Conservation (phyloP, 2,113 vertebrate genomes). For the Leucoraja erinaceus region DNA sequence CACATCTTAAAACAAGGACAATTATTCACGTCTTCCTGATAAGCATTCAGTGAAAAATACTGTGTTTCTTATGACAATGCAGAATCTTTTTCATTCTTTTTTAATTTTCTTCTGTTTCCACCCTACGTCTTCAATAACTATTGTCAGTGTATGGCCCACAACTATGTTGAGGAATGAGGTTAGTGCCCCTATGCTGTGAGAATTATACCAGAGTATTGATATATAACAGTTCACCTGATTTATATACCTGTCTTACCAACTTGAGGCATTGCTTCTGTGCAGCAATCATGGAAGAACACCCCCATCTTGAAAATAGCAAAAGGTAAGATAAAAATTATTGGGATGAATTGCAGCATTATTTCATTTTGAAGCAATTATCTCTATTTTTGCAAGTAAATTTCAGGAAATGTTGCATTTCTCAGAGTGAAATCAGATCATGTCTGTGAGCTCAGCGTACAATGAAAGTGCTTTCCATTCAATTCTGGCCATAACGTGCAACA, state of each 20-base stretch:
- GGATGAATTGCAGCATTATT: neutral
- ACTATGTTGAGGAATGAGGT: neutral
- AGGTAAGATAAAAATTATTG: neutral
- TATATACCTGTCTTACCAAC: neutral
- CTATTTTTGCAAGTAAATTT: neutral
- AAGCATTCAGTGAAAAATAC: neutral
- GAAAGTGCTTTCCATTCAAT: neutral
- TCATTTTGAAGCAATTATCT: slow-evolving; percentile 1
- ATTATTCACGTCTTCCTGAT: neutral
- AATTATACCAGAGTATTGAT: neutral
- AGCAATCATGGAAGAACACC: neutral
- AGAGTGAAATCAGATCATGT: slow-evolving; percentile 22
- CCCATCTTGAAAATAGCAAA: neutral
- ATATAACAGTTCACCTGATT: neutral
- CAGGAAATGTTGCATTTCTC: slow-evolving; percentile 16
- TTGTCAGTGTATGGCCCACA: neutral
- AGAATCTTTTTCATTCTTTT: neutral
- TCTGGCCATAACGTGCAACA: neutral
- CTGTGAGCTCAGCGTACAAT: neutral
- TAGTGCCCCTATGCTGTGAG: neutral
- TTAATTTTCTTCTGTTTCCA: neutral
- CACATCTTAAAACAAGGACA: neutral
- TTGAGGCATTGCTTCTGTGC: neutral
- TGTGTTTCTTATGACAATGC: neutral
- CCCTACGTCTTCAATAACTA: neutral